A percentile compares a stretch with the other conserved stretches of the same genome.
These are phyloP conservation scores for Cotesia typhae DNA, from an alignment of 1,140 invertebrate species.

Conservation along the genomic window DNA sequence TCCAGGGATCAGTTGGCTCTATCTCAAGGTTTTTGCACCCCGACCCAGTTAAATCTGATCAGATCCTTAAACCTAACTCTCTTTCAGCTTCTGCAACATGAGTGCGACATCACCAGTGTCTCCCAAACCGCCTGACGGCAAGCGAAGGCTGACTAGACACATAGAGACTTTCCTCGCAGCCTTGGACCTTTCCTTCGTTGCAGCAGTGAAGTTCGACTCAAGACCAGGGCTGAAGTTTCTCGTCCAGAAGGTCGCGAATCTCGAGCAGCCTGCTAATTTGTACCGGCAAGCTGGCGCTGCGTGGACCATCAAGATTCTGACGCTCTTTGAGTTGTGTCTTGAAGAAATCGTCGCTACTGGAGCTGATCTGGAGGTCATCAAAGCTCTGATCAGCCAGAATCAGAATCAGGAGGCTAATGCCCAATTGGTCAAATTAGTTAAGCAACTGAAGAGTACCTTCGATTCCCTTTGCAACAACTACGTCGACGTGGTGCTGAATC, in stretches of 20 bases:
- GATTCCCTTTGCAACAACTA: slow-evolving; percentile 72
- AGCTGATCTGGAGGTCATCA: slow-evolving; percentile 72
- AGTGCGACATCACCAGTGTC: slow-evolving; percentile 69
- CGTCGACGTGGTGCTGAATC: slow-evolving; percentile 70
- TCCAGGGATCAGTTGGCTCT: slow-evolving; percentile 71
- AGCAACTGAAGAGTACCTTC: slow-evolving; percentile 62
- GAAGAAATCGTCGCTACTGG: slow-evolving; percentile 64
- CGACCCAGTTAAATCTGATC: too few species aligned
- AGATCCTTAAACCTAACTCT: slow-evolving; percentile 37
- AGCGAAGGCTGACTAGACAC: slow-evolving; percentile 47
- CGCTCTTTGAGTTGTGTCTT: slow-evolving; percentile 77
- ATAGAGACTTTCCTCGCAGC: slow-evolving; percentile 74
- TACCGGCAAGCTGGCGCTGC: slow-evolving; percentile 92
- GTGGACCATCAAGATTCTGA: slow-evolving; percentile 89
- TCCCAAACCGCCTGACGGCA: slow-evolving; percentile 51
- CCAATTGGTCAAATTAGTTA: slow-evolving; percentile 49
- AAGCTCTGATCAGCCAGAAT: slow-evolving; percentile 62
- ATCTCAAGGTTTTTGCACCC: slow-evolving; percentile 63
- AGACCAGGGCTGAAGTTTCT: slow-evolving; percentile 92
- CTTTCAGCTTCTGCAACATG: slow-evolving; percentile 58
- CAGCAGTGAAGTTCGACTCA: slow-evolving; percentile 85
- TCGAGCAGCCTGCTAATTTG: slow-evolving; percentile 88
- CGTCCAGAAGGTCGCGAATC: slow-evolving; percentile 89
- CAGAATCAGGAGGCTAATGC: not conserved
- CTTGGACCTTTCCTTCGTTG: slow-evolving; percentile 80